These are phyloP conservation scores for Alloplasta piceator DNA, from an alignment of 2,888 invertebrate genomes.

Conservation along the genomic window DNA sequence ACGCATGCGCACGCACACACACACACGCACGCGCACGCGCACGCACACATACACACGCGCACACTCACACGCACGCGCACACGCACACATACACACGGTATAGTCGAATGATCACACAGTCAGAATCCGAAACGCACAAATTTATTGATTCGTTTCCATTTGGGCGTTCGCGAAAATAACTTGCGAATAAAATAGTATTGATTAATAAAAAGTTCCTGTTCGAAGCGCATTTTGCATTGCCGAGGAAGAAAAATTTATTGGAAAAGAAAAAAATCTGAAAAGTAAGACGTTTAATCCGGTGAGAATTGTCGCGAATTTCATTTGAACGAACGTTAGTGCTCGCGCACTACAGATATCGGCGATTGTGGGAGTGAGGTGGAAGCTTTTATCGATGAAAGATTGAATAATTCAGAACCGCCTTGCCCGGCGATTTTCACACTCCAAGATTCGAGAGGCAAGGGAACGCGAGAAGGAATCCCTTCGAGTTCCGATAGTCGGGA, in stretches of 20 bases:
- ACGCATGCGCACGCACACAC: no score
- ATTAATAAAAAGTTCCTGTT: background rate
- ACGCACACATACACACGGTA: no score
- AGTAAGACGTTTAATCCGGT: conserved; percentile 24
- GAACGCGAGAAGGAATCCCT: conserved; percentile 16
- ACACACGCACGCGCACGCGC: no score
- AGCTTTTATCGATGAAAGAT: conserved; percentile 76
- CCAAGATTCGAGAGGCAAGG: conserved; percentile 59
- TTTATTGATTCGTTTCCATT: background rate
- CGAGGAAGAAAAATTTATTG: background rate
- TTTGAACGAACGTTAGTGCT: conserved; percentile 22
- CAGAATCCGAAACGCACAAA: background rate
- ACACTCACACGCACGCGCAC: no score
- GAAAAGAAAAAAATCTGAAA: conserved; percentile 11
- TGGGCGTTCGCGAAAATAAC: background rate
- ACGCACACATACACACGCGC: no score
- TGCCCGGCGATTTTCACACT: conserved; percentile 77
- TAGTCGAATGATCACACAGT: no score
- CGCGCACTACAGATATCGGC: background rate
- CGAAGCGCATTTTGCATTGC: background rate
- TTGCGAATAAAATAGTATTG: background rate
- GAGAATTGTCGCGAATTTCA: conserved; percentile 41
- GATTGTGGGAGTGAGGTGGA: conserved; percentile 64
- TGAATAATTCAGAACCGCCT: conserved; percentile 79
- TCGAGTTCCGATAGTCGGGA: conserved; percentile 66